Base-by-base conservation (phyloP, 2,888 invertebrate genomes). In the Malacosoma neustria region DNA sequence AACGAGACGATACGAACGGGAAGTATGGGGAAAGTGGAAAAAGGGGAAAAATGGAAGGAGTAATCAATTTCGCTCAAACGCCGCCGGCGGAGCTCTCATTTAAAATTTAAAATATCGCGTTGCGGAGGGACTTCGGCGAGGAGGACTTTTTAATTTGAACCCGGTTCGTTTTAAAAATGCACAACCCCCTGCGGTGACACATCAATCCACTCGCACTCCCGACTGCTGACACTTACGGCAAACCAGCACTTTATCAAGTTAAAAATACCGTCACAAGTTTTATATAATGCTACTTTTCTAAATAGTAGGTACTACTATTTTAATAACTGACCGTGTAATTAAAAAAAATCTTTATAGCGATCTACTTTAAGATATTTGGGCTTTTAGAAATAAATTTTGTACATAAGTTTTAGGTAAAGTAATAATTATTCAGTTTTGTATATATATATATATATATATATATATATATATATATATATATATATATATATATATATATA, bases 31-130 rank as follows among this genome's bases (percentile, higher is more conserved):
- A 75, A 77, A 72, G 71, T 72, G 72, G 74, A 73, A 84, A 79
- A 81, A 80, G 77, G 73, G 79, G 80, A 81, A 84, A 84, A 84
- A 84, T 84, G 72, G 79, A 77, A 80, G 73, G 79, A 82, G 84
- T 84, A 85, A 85, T 85, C 85, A 85, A 85, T 85, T 84, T 82
- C 75, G 76, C 72, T 75, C 80, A 80, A 81, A 77, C 74, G 73
- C 64, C 71, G 72, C 66, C 73, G 72, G 74, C 75, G 72, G 72
- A 67, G 72, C 72, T 71, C 79, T 77, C 80, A 82, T 81, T 86
- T 81, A 77, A 79, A 80, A 74, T 81, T 81, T 73, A 85, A 85
- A 86, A 81, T 77, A 80, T 77, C 74, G 72, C 61, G 59, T 67
- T 65, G 67, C 62, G 60, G 61, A 66, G 72, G 74, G 72, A 72